phyloP scores from a whole-genome alignment of 2,113 vertebrate species.

The Uropsilus gracilis region DNA sequence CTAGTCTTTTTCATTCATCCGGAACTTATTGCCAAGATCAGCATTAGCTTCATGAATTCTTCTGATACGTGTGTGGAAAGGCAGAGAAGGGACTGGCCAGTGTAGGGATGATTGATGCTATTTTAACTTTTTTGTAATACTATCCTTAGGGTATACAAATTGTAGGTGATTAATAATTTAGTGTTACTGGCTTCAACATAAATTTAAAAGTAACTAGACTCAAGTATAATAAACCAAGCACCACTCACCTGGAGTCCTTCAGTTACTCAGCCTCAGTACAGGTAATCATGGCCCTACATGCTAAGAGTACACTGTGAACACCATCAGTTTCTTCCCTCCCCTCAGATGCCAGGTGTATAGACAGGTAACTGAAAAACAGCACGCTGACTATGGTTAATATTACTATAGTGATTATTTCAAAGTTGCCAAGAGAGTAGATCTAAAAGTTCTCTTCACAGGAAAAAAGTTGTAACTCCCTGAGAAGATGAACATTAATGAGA shows the following conservation, averaged over 20 bases:
- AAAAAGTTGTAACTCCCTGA: too few relatives aligned
- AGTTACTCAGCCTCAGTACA: accelerated
- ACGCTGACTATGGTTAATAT: too few relatives aligned
- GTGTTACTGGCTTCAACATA: not conserved
- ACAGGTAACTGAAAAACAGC: not conserved
- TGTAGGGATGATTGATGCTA: not conserved
- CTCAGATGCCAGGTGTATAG: not conserved
- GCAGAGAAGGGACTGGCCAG: not conserved
- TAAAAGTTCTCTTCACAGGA: too few relatives aligned
- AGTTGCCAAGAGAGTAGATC: too few relatives aligned
- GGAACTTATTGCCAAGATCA: conserved; percentile 1
- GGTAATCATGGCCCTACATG: accelerated
- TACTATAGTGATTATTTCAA: too few relatives aligned
- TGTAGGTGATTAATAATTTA: not conserved
- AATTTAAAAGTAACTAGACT: not conserved
- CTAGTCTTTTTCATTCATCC: not conserved
- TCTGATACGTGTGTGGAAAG: not conserved
- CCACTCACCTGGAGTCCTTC: not conserved
- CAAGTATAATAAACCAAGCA: not conserved
- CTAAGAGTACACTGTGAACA: not conserved
- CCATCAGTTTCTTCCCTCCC: not conserved
- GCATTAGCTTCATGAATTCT: not conserved
- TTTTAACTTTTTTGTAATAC: not conserved
- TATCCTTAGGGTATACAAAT: not conserved
- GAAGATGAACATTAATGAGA: too few relatives aligned